Evolutionary conservation across 2,113 vertebrate genomes (phyloP).

Genomic region (Edolisoma coerulescens): DNA sequence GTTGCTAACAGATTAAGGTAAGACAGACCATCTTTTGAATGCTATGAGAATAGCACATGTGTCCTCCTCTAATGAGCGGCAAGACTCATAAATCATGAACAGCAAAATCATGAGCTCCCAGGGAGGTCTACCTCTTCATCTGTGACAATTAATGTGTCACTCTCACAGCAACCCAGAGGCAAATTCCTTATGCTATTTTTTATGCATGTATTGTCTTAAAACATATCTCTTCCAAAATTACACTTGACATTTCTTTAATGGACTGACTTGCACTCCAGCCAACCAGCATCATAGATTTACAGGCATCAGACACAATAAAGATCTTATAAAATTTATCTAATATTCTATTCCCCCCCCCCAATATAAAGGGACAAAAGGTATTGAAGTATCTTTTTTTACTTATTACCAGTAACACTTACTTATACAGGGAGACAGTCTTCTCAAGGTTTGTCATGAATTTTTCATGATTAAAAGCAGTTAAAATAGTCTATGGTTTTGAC

Average conservation of each 20-base stretch:
- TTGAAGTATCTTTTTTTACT: neutral
- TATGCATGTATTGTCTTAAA: conserved; percentile 55
- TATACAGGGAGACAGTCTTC: neutral
- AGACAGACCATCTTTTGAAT: neutral
- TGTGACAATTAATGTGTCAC: conserved; percentile 49
- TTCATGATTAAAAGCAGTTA: neutral
- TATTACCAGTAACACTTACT: neutral
- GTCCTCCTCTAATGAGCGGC: neutral
- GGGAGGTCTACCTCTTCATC: conserved; percentile 44
- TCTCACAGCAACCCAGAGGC: conserved; percentile 31
- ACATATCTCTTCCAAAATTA: conserved; percentile 40
- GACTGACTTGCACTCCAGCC: conserved; percentile 2
- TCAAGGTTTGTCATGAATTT: neutral
- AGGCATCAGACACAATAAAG: neutral
- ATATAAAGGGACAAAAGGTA: neutral
- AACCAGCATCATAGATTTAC: neutral
- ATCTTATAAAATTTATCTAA: neutral
- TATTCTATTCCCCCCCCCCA: neutral
- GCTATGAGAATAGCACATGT: neutral
- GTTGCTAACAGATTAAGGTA: neutral
- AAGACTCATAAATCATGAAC: conserved; percentile 42
- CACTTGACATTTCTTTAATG: conserved; percentile 47
- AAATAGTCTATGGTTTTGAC: neutral
- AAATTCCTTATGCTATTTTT: conserved; percentile 53
- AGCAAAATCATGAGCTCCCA: conserved; percentile 22